These are phyloP conservation scores for Rattus norvegicus DNA, from an alignment of 2,113 vertebrate genomes.

Conservation along the genomic window GRCr8 NC_086024.1:145593501-145594000, in stretches of 20 bases:
- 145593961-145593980: not conserved
- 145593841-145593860: not conserved
- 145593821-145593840: not conserved
- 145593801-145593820: not conserved
- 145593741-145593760: not conserved
- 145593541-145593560: not conserved
- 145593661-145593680: not conserved
- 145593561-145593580: not conserved
- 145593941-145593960: not conserved
- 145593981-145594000: too few species aligned
- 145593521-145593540: not conserved
- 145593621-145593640: constrained; percentile 6
- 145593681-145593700: not conserved
- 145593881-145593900: not conserved
- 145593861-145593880: not conserved
- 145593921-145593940: not conserved
- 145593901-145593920: not conserved
- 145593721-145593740: not conserved
- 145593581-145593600: not conserved
- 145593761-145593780: not conserved
- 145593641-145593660: not conserved
- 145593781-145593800: not conserved
- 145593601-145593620: constrained; percentile 21
- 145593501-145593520: not conserved
- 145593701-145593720: not conserved